phyloP scores from a whole-genome alignment of 2,888 invertebrate genomes.

The Cephus rjabovi region DNA sequence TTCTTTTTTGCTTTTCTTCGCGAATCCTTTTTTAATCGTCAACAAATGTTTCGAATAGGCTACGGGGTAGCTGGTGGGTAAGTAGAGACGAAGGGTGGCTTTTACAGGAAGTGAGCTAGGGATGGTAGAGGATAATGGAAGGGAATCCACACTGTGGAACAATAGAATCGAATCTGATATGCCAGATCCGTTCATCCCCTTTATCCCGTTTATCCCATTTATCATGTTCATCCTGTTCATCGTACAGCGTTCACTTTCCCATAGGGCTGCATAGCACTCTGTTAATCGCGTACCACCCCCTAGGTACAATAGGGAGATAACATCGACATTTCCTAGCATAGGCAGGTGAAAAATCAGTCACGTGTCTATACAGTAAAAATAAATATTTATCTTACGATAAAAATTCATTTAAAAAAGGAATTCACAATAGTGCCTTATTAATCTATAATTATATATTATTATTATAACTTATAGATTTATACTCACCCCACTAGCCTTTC shows the following conservation, averaged over 20 bases:
- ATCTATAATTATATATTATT: background rate
- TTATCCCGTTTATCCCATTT: background rate
- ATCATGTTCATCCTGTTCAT: background rate
- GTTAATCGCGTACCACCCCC: background rate
- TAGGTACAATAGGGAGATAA: background rate
- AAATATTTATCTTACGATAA: background rate
- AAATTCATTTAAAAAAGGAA: background rate
- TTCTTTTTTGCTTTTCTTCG: background rate
- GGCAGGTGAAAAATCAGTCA: background rate
- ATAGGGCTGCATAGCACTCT: background rate
- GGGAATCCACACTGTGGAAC: background rate
- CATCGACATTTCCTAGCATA: background rate
- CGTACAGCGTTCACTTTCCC: background rate
- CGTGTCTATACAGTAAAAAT: background rate
- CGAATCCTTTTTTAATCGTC: background rate
- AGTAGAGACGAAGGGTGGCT: background rate
- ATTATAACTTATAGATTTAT: background rate
- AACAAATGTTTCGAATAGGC: background rate
- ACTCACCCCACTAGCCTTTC: slow-evolving; percentile 65
- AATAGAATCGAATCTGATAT: background rate
- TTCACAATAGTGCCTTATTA: background rate
- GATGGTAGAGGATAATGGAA: background rate
- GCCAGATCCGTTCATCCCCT: background rate
- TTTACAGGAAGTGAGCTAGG: background rate
- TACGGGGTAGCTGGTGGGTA: background rate